Evolutionary conservation across 1,140 invertebrate genomes (phyloP), one percentile per base, ranked within the genome.

Genomic region (Calliphora vicina): DNA sequence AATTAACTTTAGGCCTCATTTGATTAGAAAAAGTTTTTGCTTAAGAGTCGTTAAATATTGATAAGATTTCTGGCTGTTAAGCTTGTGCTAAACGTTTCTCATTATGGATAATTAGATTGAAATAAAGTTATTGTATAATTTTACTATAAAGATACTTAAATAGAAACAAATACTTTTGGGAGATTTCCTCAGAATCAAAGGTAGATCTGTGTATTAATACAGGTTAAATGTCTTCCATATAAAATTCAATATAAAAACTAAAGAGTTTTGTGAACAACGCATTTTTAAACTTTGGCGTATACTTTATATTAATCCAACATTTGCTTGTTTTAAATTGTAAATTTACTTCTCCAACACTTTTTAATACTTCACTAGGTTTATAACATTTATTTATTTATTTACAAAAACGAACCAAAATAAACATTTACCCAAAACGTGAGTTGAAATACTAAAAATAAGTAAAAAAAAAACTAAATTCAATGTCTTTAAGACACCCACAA

Each of bases 1-100:
- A 17, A 17, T 74, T 35, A 23, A 78, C 72, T 74, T 43, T 17
- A 78, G 74, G 15, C 35, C 5, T 67, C n/a, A 67, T 27, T 43
- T 45, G 35, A 2, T 29, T 2, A 0, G 2, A 10, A 73, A 67
- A 67, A 67, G n/a, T 2, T n/a, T 67, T 25, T 23, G 23, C 20
- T 23, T 25, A 23, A 45, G 20, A 45, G n/a, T 78, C n/a, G 35
- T 78, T 78, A 78, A 78, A 45, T 78, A 45, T 78, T 43, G 74
- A 78, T 78, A 78, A 78, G 42, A 35, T 43, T 78, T 78, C 20
- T 12, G 61, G n/a, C n/a, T 23, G 61, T 23, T 23, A 20, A 23
- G 61, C 61, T 20, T 67, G 6, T 76, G 73, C 23, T 78, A 78
- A 78, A 23, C 74, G 74, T 78, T 78, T 25, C 17, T 43, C 74